Conservation (phyloP, 2,797 vertebrate species). For the Enteromius viviparus region DNA sequence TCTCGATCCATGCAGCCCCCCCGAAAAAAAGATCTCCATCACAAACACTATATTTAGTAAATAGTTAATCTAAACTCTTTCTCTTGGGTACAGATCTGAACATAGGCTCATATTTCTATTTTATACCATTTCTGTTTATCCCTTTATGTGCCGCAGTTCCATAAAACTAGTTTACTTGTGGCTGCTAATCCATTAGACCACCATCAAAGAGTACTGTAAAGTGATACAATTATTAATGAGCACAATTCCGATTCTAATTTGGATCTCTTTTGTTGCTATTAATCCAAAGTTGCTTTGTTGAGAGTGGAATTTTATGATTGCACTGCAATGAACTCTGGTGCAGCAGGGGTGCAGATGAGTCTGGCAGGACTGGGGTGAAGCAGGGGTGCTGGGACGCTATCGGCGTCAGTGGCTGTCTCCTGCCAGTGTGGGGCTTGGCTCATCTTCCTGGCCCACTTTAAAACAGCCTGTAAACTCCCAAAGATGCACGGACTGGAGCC, state of each 20-base stretch:
- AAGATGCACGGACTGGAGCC: conserved; percentile 67
- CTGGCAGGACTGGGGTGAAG: conserved; percentile 45
- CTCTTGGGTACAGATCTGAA: neutral
- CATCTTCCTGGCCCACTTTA: conserved; percentile 66
- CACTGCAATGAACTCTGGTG: conserved; percentile 46
- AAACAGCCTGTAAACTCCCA: conserved; percentile 67
- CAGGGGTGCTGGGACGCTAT: conserved; percentile 33
- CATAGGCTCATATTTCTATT: neutral
- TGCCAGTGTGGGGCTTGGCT: conserved; percentile 69
- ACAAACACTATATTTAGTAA: neutral
- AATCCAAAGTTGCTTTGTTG: conserved; percentile 24
- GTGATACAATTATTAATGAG: conserved; percentile 10
- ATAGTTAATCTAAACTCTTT: neutral
- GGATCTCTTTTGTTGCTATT: conserved; percentile 2
- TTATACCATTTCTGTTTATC: neutral
- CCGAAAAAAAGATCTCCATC: neutral
- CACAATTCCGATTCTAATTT: conserved; percentile 18
- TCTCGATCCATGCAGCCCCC: neutral
- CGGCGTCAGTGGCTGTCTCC: conserved; percentile 61
- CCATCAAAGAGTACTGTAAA: conserved; percentile 29
- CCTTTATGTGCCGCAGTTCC: neutral
- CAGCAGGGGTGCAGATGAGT: conserved; percentile 58
- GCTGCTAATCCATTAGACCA: conserved; percentile 33
- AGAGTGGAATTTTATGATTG: conserved; percentile 49
- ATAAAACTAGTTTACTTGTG: neutral